Conservation (phyloP, 53 echinoderm and acorn worm species). For the Henricia sp. region DNA sequence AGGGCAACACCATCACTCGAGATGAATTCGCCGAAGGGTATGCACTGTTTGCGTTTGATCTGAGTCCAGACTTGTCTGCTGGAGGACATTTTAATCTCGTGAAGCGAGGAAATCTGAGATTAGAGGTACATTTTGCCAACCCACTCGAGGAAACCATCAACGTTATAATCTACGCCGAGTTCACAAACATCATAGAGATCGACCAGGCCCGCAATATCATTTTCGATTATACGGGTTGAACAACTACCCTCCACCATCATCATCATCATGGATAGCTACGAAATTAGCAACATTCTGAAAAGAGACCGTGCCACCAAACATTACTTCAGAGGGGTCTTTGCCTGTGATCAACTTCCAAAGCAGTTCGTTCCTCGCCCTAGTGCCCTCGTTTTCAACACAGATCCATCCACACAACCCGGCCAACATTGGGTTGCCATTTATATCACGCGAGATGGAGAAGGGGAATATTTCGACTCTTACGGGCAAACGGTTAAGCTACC, state of each 20-base stretch:
- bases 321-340: too few relatives aligned
- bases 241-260: neutral
- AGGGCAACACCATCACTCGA: neutral
- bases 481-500: neutral
- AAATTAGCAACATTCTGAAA: neutral
- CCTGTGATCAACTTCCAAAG: neutral
- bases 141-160: neutral
- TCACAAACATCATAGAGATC: too few relatives aligned
- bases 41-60: constrained; percentile 8
- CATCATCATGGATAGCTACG: neutral
- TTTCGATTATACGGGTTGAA: too few relatives aligned
- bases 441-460: neutral
- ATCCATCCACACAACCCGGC: too few relatives aligned
- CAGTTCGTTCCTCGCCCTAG: too few relatives aligned
- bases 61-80: neutral
- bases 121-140: neutral
- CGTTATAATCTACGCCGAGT: too few relatives aligned
- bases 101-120: neutral
- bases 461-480: neutral
- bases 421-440: too few relatives aligned
- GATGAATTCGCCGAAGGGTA: neutral
- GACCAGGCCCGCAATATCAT: neutral
- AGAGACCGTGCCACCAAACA: too few relatives aligned
- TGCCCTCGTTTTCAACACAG: too few relatives aligned
- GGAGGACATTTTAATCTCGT: too few relatives aligned